These are phyloP conservation scores for Fregata magnificens DNA, from an alignment of 2,113 vertebrate species.

Conservation along the genomic window DNA sequence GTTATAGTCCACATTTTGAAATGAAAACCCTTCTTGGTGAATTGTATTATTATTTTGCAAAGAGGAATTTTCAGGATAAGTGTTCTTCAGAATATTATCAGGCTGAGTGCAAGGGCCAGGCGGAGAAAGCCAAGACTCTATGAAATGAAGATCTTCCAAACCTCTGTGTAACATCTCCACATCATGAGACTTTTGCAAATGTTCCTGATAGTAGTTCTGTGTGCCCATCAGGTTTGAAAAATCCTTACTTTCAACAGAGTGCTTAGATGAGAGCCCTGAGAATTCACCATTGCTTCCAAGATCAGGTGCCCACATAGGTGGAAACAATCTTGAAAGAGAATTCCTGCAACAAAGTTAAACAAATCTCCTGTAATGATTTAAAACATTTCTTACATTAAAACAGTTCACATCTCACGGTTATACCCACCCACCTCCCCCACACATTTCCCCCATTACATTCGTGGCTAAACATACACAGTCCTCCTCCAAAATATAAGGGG, in stretches of 20 bases:
- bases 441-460: accelerated
- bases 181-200: background rate
- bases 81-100: background rate
- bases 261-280: constrained; percentile 11
- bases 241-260: background rate
- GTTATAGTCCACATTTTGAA: background rate
- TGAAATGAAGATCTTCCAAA: constrained; percentile 49
- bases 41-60: background rate
- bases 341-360: constrained; percentile 49
- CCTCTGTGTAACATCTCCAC: constrained; percentile 44
- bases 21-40: background rate
- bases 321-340: constrained; percentile 65
- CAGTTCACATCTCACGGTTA: accelerated
- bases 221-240: background rate
- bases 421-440: no score
- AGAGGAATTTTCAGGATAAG: background rate
- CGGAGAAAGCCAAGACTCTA: constrained; percentile 49
- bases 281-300: background rate
- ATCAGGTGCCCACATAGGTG: constrained; percentile 49
- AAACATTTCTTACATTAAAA: background rate
- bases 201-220: background rate
- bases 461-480: background rate
- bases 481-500: background rate
- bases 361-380: background rate
- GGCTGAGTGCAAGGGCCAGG: background rate